These are phyloP conservation scores for Lathamus discolor DNA, from an alignment of 2,113 vertebrate genomes.

Conservation along the genomic window DNA sequence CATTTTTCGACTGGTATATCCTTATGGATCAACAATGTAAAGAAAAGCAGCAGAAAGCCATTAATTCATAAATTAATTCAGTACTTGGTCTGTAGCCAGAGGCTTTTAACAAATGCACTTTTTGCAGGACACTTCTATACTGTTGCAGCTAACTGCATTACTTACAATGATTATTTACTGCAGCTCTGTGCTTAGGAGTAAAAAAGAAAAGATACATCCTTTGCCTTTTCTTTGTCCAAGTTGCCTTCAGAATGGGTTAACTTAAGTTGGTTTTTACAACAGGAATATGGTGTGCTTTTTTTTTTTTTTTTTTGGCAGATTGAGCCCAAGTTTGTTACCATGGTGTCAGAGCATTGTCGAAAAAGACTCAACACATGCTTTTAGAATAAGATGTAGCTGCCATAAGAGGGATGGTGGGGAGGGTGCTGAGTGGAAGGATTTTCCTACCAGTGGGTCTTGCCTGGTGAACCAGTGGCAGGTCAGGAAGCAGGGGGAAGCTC, in stretches of 20 bases:
- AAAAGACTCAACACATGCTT: background rate
- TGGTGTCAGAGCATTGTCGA: background rate
- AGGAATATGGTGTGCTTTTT: background rate
- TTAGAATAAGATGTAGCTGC: background rate
- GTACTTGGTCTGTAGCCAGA: slow-evolving; percentile 36
- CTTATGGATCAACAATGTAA: slow-evolving; percentile 6
- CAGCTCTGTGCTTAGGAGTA: background rate
- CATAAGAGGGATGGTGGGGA: rapidly evolving
- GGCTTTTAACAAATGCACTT: slow-evolving; percentile 48
- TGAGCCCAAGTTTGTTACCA: slow-evolving; percentile 40
- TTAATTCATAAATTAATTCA: slow-evolving; percentile 44
- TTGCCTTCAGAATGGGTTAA: background rate
- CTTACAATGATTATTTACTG: background rate
- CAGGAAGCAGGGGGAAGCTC: background rate
- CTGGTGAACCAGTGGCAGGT: background rate
- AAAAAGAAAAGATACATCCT: background rate
- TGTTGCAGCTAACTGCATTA: background rate
- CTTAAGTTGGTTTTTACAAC: background rate
- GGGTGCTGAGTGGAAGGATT: background rate
- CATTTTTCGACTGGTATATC: background rate
- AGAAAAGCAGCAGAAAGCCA: slow-evolving; percentile 4
- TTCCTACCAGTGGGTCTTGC: background rate
- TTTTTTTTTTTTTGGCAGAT: slow-evolving; percentile 23
- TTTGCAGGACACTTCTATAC: slow-evolving; percentile 8
- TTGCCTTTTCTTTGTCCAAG: background rate